Base-by-base conservation (phyloP, 1,140 invertebrate species). In the Phymastichus coffea region DNA sequence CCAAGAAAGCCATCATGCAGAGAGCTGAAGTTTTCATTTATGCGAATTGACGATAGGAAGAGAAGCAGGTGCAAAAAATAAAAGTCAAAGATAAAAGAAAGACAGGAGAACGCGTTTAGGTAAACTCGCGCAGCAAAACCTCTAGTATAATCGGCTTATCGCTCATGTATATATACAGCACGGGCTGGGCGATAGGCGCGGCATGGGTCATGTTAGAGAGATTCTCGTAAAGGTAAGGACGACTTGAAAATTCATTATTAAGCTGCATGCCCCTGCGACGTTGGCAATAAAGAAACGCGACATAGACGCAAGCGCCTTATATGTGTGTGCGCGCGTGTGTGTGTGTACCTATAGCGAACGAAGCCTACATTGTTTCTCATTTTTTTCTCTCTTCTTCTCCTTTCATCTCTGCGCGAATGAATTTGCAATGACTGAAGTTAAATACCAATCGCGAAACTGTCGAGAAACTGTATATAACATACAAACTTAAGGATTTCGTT, bases 221-320 rank as follows among this genome's bases (percentile, higher is more conserved):
- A 61, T 70, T 72, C 69, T 76, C 70, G 66, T 72, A 75, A 77
- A 76, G 71, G 71, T 66, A 76, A 73, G 64, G 62, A 76, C 71
- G 59, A 66, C 66, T 76, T 75, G 71, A 72, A 76, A 76, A 77
- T 77, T 68, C 71, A 76, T 77, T 77, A 75, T 76, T 76, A 72
- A 74, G 64, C 71, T 66, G 57, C 55, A 56, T n/a, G 41, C 66
- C 40, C 43, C 23, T 10, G n/a, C 28, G 15, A 14, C 4, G 6
- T n/a, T 47, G 51, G 65, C 66, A 70, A 73, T 75, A 74, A 76
- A 72, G 61, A 57, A 59, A 65, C 67, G 67, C 65, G 55, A 68
- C 61, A 65, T 69, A 60, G 67, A 54, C 61, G 48, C 57, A n/a
- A n/a, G n/a, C n/a, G 53, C 46, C 54, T 55, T 57, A n/a, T 47